These are phyloP conservation scores for Andricus grossulariae DNA, from an alignment of 1,140 invertebrate genomes.

Conservation along the genomic window DNA sequence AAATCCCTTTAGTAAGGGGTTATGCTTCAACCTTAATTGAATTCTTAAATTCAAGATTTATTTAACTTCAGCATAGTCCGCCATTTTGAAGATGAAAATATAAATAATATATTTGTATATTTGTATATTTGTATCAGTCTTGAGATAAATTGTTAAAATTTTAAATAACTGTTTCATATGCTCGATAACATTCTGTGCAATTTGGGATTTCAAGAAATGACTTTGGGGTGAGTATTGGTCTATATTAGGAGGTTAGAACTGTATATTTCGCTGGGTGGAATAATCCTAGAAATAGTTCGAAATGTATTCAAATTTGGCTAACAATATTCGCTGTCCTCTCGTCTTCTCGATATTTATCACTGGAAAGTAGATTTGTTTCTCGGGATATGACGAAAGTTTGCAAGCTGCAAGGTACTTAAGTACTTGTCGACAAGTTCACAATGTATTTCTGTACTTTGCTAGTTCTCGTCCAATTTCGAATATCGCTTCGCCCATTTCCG, in stretches of 20 bases:
- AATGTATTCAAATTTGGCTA: conserved; percentile 2
- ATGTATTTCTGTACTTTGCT: conserved; percentile 22
- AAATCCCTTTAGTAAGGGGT: neutral
- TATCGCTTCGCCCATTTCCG: conserved; percentile 20
- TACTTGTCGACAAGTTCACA: conserved; percentile 26
- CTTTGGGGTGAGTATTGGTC: too few species aligned
- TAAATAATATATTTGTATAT: too few species aligned
- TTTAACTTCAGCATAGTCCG: too few species aligned
- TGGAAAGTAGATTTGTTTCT: conserved; percentile 24
- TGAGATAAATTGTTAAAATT: too few species aligned
- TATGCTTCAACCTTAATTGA: neutral
- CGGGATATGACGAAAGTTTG: conserved; percentile 23
- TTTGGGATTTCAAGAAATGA: too few species aligned
- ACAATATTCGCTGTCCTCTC: neutral
- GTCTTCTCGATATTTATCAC: conserved; percentile 16
- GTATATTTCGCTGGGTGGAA: neutral
- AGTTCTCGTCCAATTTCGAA: conserved; percentile 27
- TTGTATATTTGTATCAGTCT: too few species aligned
- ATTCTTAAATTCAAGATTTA: neutral
- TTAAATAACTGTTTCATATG: too few species aligned
- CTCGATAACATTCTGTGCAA: too few species aligned
- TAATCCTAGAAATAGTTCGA: neutral
- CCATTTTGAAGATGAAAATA: too few species aligned
- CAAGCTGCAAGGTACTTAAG: conserved; percentile 13
- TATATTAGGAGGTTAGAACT: neutral